Evolutionary conservation across 1,140 invertebrate species (phyloP).

Genomic region (Diorhabda carinulata): DNA sequence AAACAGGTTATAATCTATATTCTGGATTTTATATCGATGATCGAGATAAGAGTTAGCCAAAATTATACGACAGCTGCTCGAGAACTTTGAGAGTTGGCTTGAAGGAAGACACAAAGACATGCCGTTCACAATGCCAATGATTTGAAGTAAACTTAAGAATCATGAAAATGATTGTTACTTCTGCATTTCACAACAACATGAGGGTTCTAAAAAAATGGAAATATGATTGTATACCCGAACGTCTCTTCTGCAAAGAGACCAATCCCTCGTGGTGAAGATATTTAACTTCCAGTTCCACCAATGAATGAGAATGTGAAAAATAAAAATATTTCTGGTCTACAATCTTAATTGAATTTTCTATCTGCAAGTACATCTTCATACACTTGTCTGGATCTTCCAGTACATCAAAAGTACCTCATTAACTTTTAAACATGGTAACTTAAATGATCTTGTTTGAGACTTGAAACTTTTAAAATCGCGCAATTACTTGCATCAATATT

Average conservation of each 20-base stretch:
- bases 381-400: neutral
- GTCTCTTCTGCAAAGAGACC: constrained; percentile 20
- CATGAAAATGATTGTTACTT: constrained; percentile 5
- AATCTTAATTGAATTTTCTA: too few relatives aligned
- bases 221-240: constrained; percentile 15
- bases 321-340: too few relatives aligned
- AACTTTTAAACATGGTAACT: neutral
- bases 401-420: neutral
- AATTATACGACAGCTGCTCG: constrained; percentile 7
- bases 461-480: neutral
- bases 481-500: neutral
- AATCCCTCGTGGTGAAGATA: neutral
- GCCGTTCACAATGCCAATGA: constrained; percentile 31
- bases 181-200: neutral
- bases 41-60: constrained; percentile 17
- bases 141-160: constrained; percentile 32
- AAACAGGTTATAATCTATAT: constrained; percentile 19
- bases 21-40: constrained; percentile 19
- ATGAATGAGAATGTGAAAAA: too few relatives aligned
- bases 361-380: neutral
- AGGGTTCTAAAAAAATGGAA: neutral
- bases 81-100: constrained; percentile 16
- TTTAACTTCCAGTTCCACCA: too few relatives aligned
- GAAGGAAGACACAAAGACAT: constrained; percentile 20
- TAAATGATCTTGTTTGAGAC: constrained; percentile 12